phyloP scores from a whole-genome alignment of 2,888 invertebrate species.

The Acleris sparsana region DNA sequence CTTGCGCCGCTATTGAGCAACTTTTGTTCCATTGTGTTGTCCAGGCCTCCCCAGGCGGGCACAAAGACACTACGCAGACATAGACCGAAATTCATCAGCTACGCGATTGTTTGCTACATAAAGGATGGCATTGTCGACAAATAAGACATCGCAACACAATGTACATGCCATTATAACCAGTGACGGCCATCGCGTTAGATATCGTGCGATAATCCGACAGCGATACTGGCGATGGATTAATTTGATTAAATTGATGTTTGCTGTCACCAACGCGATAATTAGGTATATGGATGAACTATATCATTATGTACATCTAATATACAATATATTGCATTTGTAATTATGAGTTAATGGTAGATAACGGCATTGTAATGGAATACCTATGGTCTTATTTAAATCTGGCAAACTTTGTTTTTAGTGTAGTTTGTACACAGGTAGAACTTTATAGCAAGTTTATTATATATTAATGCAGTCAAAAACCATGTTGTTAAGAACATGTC shows the following conservation, averaged over 20 bases:
- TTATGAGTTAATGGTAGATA: too few species aligned
- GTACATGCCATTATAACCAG: slow-evolving; percentile 77
- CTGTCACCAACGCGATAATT: slow-evolving; percentile 15
- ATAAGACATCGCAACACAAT: slow-evolving; percentile 81
- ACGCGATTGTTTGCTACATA: slow-evolving; percentile 83
- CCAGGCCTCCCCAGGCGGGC: slow-evolving; percentile 67
- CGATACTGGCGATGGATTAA: slow-evolving; percentile 27
- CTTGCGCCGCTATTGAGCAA: slow-evolving; percentile 81
- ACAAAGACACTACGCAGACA: slow-evolving; percentile 81
- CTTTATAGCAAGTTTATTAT: too few species aligned
- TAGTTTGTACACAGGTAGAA: too few species aligned
- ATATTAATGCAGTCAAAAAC: too few species aligned
- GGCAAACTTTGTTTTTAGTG: too few species aligned
- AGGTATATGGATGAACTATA: background rate
- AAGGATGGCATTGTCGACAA: slow-evolving; percentile 82
- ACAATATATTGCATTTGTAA: too few species aligned
- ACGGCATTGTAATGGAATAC: too few species aligned
- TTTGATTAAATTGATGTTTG: slow-evolving; percentile 33
- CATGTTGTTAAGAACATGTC: too few species aligned
- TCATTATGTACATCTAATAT: too few species aligned
- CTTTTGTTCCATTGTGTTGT: slow-evolving; percentile 83
- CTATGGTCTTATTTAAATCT: too few species aligned
- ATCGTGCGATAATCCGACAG: slow-evolving; percentile 18
- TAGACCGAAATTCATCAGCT: slow-evolving; percentile 84
- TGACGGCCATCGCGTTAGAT: slow-evolving; percentile 35